Evolutionary conservation across 2,797 vertebrate species (phyloP).

Genomic region (Ceryle rudis): DNA sequence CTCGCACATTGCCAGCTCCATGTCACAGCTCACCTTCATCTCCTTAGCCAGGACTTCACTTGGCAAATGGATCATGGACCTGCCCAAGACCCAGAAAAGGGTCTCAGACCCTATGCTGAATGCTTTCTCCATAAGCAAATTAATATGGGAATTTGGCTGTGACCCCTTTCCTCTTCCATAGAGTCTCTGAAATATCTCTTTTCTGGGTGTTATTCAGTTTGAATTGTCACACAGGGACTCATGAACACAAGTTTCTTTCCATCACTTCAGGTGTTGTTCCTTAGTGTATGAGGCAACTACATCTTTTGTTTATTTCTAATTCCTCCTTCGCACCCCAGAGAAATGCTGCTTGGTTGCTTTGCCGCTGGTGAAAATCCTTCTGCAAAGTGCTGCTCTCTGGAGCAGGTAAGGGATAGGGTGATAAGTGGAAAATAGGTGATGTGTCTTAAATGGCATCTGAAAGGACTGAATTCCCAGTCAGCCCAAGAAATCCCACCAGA

Average conservation of each 20-base stretch:
- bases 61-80: not conserved
- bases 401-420: not conserved
- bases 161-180: not conserved
- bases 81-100: not conserved
- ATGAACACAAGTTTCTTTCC: not conserved
- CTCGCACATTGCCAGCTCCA: not conserved
- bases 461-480: not conserved
- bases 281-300: not conserved
- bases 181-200: not conserved
- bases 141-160: not conserved
- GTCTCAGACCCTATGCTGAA: accelerated
- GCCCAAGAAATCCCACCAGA: not conserved
- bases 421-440: not conserved
- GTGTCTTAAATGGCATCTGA: not conserved
- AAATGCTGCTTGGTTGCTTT: not conserved
- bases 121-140: not conserved
- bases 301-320: not conserved
- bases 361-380: not conserved
- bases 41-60: not conserved
- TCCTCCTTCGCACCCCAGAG: not conserved
- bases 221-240: not conserved
- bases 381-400: not conserved
- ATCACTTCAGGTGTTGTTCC: not conserved
- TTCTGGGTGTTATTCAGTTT: not conserved
- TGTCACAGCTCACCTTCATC: accelerated